Evolutionary conservation across 2,888 invertebrate genomes (phyloP).

Genomic region (Protophormia terraenovae): DNA sequence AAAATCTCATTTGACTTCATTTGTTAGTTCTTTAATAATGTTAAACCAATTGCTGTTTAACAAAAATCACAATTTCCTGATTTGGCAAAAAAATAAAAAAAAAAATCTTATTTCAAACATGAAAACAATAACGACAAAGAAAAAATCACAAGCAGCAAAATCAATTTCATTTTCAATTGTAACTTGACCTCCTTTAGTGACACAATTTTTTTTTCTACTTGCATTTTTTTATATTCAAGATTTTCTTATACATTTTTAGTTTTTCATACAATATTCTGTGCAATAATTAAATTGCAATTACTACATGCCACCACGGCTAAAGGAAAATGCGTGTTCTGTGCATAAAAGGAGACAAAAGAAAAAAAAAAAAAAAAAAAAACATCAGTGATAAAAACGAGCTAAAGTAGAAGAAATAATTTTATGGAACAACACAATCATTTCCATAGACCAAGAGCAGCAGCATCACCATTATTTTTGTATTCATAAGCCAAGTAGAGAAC

Average conservation of each 20-base stretch:
- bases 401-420: constrained; percentile 6
- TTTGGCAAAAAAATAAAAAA: no score
- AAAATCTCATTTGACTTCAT: no score
- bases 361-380: not conserved
- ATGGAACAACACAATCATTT: constrained; percentile 35
- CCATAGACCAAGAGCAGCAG: not conserved
- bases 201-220: constrained; percentile 18
- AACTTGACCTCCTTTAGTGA: constrained; percentile 40
- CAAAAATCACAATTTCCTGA: not conserved
- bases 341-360: not conserved
- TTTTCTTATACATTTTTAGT: not conserved
- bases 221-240: not conserved
- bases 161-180: constrained; percentile 35
- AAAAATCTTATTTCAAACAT: not conserved
- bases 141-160: not conserved
- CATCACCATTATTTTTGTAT: not conserved
- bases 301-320: constrained; percentile 31
- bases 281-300: constrained; percentile 65
- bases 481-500: not conserved
- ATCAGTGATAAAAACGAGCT: not conserved
- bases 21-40: no score
- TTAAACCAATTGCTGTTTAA: no score
- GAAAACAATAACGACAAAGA: not conserved
- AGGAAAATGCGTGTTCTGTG: constrained; percentile 30
- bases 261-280: constrained; percentile 17